phyloP scores from a whole-genome alignment of 2,113 vertebrate species.

The Daboia siamensis region DNA sequence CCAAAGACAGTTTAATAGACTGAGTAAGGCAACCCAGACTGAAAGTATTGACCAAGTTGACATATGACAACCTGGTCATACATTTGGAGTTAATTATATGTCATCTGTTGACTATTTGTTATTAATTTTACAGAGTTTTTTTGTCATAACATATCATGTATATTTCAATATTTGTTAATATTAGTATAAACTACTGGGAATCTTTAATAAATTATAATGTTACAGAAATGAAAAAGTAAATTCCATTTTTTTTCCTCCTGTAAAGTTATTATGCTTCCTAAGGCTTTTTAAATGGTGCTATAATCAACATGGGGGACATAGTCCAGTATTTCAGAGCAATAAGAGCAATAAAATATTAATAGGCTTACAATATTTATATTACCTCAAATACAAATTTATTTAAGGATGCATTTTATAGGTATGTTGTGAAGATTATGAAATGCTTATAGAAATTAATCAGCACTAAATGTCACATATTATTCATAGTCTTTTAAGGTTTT shows the following conservation, averaged over 20 bases:
- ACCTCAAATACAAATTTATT: not conserved
- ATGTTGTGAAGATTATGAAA: not conserved
- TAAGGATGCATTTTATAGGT: not conserved
- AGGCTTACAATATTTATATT: not conserved
- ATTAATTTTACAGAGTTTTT: not conserved
- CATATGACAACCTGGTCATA: not conserved
- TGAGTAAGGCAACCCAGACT: not conserved
- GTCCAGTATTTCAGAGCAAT: not conserved
- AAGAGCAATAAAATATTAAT: not conserved
- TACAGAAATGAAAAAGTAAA: not conserved
- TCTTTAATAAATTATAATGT: not conserved
- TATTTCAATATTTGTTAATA: not conserved
- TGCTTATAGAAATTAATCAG: not conserved
- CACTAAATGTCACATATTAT: not conserved
- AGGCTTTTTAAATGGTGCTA: conserved; percentile 53
- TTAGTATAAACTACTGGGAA: not conserved
- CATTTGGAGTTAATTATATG: not conserved
- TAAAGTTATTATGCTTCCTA: conserved; percentile 54
- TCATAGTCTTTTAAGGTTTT: not conserved
- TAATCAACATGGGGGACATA: conserved; percentile 46
- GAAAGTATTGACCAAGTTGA: not conserved
- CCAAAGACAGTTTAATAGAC: not conserved
- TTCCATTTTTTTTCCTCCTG: conserved; percentile 24
- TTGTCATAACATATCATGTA: not conserved
- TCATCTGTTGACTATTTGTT: not conserved